Evolutionary conservation across 2,797 vertebrate species (phyloP), one percentile per base, ranked within the genome.

Genomic region (Pangasius djambal): DNA sequence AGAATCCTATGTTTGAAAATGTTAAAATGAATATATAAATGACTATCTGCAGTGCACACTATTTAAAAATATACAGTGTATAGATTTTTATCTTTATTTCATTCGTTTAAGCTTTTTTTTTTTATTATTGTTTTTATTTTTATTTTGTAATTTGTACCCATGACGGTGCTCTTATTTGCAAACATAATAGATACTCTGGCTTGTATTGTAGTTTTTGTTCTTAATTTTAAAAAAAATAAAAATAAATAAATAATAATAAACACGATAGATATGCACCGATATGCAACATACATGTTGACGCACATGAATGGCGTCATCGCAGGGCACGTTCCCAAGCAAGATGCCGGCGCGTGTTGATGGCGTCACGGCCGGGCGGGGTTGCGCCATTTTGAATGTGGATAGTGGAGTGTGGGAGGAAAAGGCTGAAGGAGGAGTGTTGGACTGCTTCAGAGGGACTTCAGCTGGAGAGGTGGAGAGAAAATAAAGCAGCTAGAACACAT

Each of bases 351-450:
- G 57, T 22, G 75, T n/a, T 86, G 89, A 87, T 90, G 86, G 88
- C 90, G 90, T 92, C 85, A 85, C 37, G 59, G 10, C 86, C 85
- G 90, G 91, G 89, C 87, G 91, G 87, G 92, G 91, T 34, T 91
- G 91, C 92, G 93, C 93, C 93, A 94, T 93, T 93, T 94, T 94
- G 93, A 92, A 93, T 93, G 90, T 91, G 92, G 89, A 88, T 67
- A 88, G 88, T 40, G 69, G 88, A 90, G 90, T 89, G 92, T 88
- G 85, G 88, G 88, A 89, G 87, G 87, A 75, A 72, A 63, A 88
- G 86, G 72, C 69, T 65, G 72, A 59, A 69, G 81, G 86, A 81
- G 83, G 88, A 82, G 87, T 70, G 83, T 25, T 52, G 83, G 44
- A 70, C 10, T 70, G 63, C 1, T 37, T 55, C 65, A 65, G 48